Evolutionary conservation across 1,140 invertebrate genomes (phyloP).

Genomic region (Solenopsis fugax): DNA sequence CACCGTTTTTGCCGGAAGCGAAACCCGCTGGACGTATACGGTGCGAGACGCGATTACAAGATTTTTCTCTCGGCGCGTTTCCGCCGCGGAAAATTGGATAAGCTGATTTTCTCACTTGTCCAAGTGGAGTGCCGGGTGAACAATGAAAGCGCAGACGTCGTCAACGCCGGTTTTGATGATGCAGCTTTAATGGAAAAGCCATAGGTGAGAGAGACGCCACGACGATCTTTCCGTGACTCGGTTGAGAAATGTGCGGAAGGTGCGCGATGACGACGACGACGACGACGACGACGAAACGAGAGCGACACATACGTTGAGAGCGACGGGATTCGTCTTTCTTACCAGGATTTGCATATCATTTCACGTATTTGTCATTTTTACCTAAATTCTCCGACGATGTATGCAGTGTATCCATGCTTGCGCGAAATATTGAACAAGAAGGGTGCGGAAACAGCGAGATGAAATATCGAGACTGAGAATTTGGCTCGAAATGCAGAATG

Average conservation of each 20-base stretch:
- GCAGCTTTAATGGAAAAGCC: constrained; percentile 58
- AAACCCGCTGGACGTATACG: constrained; percentile 33
- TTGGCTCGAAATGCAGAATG: constrained; percentile 20
- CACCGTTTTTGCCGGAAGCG: constrained; percentile 31
- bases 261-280: neutral
- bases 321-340: constrained; percentile 37
- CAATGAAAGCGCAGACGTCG: constrained; percentile 47
- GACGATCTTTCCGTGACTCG: constrained; percentile 25
- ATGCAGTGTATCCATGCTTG: constrained; percentile 29
- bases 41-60: constrained; percentile 44
- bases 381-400: constrained; percentile 33
- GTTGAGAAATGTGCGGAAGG: constrained; percentile 44
- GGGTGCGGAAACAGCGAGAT: neutral
- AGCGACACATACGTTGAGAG: constrained; percentile 10
- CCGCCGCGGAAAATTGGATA: constrained; percentile 43
- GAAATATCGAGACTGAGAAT: constrained; percentile 19
- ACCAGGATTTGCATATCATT: constrained; percentile 50
- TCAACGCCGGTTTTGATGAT: constrained; percentile 46
- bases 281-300: neutral
- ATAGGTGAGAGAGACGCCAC: constrained; percentile 31
- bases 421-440: constrained; percentile 41
- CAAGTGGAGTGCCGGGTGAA: constrained; percentile 22
- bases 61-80: constrained; percentile 53
- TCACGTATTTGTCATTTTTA: constrained; percentile 62
- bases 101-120: constrained; percentile 36